A percentile compares a stretch with the other conserved stretches of the same genome.
Evolutionary conservation across 2,797 vertebrate genomes (phyloP).

Genomic region (Manis crassicaudata): DNA sequence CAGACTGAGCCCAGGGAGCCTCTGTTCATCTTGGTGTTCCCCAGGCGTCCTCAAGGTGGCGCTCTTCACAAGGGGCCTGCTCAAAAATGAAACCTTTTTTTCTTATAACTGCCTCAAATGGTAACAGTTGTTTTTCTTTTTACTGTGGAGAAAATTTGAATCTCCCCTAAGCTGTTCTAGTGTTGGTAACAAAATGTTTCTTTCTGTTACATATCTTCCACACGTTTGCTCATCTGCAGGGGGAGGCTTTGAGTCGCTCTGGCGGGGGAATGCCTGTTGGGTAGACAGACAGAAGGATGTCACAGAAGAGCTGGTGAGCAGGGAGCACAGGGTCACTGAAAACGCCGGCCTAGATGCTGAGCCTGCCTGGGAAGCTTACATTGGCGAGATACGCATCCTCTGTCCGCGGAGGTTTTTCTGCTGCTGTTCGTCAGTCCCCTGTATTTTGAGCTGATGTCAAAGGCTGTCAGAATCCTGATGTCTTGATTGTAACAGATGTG

Average conservation of each 20-base stretch:
- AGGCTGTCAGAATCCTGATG: not conserved
- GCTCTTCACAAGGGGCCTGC: not conserved
- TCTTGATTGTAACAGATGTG: not conserved
- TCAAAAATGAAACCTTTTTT: not conserved
- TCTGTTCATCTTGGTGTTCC: not conserved
- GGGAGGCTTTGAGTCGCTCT: not conserved
- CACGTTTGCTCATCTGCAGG: not conserved
- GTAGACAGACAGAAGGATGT: not conserved
- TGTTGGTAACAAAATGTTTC: not conserved
- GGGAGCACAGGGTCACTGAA: not conserved
- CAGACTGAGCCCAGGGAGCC: accelerated
- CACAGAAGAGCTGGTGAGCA: not conserved
- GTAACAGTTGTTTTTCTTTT: not conserved
- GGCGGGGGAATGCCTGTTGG: not conserved
- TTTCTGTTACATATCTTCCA: not conserved
- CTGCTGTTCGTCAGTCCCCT: not conserved
- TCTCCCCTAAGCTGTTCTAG: not conserved
- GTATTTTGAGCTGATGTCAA: not conserved
- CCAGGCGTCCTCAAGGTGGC: not conserved
- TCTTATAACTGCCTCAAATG: not conserved
- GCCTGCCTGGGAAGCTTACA: not conserved
- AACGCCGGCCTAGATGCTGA: accelerated
- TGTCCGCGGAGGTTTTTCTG: not conserved
- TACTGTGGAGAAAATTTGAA: not conserved
- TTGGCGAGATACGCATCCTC: not conserved